Conservation (phyloP, 1,140 invertebrate species). For the Caenorhabditis remanei region DNA sequence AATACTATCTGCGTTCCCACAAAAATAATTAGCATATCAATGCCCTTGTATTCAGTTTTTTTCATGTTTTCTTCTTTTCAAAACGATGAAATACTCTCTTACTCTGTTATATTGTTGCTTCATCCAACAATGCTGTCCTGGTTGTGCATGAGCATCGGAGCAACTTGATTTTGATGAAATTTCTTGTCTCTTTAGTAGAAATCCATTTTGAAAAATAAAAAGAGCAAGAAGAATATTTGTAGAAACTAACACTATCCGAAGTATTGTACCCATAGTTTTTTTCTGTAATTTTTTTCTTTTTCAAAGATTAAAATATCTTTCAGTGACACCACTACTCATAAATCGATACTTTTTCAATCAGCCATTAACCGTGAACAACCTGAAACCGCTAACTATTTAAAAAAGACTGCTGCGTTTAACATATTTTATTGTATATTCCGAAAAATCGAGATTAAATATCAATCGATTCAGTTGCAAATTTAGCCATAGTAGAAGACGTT, state of each 20-base stretch:
- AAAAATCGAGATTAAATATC: no score
- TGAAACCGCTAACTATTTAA: not conserved
- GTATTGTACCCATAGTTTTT: not conserved
- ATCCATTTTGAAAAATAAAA: slow-evolving; percentile 67
- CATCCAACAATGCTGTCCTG: slow-evolving; percentile 54
- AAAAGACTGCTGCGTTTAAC: not conserved
- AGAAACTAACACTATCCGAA: slow-evolving; percentile 50
- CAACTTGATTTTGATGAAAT: slow-evolving; percentile 62
- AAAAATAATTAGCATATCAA: not conserved
- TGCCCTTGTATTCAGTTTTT: no score
- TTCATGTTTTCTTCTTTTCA: no score
- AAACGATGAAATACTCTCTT: no score
- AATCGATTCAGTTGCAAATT: no score
- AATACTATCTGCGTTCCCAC: no score
- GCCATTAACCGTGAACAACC: not conserved
- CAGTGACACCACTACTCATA: not conserved
- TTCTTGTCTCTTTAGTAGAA: slow-evolving; percentile 65
- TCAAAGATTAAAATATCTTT: not conserved
- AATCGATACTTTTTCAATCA: slow-evolving; percentile 2
- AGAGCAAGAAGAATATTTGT: slow-evolving; percentile 55
- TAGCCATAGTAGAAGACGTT: no score
- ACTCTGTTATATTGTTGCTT: slow-evolving; percentile 54
- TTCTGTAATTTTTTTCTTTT: not conserved
- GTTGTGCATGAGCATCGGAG: slow-evolving; percentile 56
- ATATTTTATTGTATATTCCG: not conserved